Base-by-base conservation (phyloP, 2,888 invertebrate genomes). In the Leptogaster cylindrica region DNA sequence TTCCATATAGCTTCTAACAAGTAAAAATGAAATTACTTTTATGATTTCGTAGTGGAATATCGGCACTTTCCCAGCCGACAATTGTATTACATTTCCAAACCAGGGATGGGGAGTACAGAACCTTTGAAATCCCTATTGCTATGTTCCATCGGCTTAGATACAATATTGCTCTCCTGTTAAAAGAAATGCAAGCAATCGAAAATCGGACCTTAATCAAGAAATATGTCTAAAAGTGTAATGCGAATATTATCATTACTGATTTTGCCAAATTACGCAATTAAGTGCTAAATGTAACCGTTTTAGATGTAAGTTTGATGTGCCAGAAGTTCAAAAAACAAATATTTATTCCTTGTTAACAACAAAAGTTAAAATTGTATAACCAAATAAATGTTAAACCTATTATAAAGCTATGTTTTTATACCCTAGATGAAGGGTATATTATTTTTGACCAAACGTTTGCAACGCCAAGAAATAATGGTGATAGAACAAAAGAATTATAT, bases 101-200 rank as follows among this genome's bases (percentile, higher is more conserved):
- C 28, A 76, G 76, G 27, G 82, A 81, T 68, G 84, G 83, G 2
- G 78, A 82, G 67, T 77, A 76, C 64, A 77, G 80, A 44, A 82
- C 80, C 27, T 80, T 85, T 70, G 84, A 85, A 75, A 74, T 84
- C 58, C 82, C 84, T 18, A 73, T 84, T 20, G 72, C 81, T 2
- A 82, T 82, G 76, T 85, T 85, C 71, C 85, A 85, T 74, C 79
- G 82, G 50, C 71, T 85, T 46, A 79, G 85, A 7, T 83, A 83
- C 70, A 81, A 82, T 33, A 76, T 85, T 39, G 84, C 85, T 3
- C 75, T 81, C 65, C 72, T 84, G 48, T 76, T 85, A 1, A 82
- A 82, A 65, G 84, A 85, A 73, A 78, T 85, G 73, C 82, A 83
- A 68, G 73, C 77, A 1, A 71, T 84, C 67, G 83, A 84, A 72